Evolutionary conservation across 2,113 vertebrate genomes (phyloP), one percentile per base, ranked within the genome.

Genomic region (Cryptotis parvus): DNA sequence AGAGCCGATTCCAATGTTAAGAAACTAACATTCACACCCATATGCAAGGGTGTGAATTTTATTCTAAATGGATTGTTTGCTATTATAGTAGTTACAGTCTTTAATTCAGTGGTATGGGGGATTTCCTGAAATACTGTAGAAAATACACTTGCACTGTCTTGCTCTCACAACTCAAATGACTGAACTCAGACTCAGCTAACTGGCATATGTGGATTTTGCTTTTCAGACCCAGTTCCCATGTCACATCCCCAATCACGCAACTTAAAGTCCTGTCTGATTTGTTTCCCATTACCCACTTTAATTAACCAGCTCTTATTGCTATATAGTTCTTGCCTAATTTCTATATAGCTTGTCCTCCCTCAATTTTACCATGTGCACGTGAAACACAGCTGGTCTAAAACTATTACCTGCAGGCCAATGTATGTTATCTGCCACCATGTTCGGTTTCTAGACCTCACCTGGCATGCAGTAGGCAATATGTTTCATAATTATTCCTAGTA

Each of bases 21-120:
- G 93, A 96, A 96, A 97, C 95, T 94, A 96, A 97, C 95, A 97
- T 94, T 96, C 96, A 96, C 94, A 97, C 95, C 93, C 96, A 95
- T 96, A 96, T 94, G 95, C 94, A 96, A 94, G 94, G 95, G 95
- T 96, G 95, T 96, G 95, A 97, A 96, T 96, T 96, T 94, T 94
- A 91, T 96, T 94, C 96, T 96, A 97, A 97, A 96, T 96, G 94
- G 94, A 95, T 96, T 96, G 95, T 97, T 96, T 97, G 95, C 95
- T 96, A 96, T 96, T 97, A 96, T 96, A 95, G 93, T 92, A 94
- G 91, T 96, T 92, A 84, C 86, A 96, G 94, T 95, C 94, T 97
- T 96, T 94, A 96, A 95, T 92, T 96, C 95, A 94, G 87, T 95
- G 91, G 93, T 94, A 96, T 95, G 91, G 92, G 83, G 89, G 86